Evolutionary conservation across 2,888 invertebrate species (phyloP).

Genomic region (Lymantria monacha): DNA sequence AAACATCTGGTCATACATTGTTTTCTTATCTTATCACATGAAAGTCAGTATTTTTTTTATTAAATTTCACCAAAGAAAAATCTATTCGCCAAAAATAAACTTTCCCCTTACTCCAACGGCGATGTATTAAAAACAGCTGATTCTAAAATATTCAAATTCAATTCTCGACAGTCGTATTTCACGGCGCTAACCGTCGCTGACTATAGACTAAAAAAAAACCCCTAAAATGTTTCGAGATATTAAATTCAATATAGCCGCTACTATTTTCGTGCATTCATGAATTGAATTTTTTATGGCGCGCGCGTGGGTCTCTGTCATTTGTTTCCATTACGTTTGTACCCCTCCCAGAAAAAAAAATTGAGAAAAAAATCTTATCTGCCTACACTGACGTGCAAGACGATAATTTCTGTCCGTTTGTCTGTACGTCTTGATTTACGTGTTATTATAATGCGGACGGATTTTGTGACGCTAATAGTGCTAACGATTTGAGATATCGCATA

Average conservation of each 20-base stretch:
- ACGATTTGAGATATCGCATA: conserved; percentile 43
- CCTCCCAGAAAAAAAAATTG: conserved; percentile 47
- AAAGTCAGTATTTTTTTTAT: background rate
- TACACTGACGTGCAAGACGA: conserved; percentile 26
- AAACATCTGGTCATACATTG: too few species aligned
- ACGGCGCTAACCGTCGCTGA: conserved; percentile 31
- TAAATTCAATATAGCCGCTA: conserved; percentile 52
- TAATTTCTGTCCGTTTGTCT: conserved; percentile 30
- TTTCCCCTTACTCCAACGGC: conserved; percentile 9
- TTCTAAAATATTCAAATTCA: conserved; percentile 42
- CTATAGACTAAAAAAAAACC: conserved; percentile 34
- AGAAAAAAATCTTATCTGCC: conserved; percentile 42
- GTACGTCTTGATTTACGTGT: conserved; percentile 40
- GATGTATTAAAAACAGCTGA: conserved; percentile 39
- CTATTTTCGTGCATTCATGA: conserved; percentile 69
- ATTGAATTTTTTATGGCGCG: conserved; percentile 72
- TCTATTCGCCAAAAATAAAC: conserved; percentile 5
- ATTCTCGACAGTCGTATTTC: conserved; percentile 52
- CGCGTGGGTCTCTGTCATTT: conserved; percentile 70
- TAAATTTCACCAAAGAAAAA: too few species aligned
- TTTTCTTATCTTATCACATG: too few species aligned
- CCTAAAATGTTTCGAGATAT: conserved; percentile 51
- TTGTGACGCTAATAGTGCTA: conserved; percentile 37
- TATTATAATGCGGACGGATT: conserved; percentile 43
- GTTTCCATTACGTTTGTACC: conserved; percentile 66